Percentiles rank a stretch among this genome's conserved stretches.
Conservation (phyloP, 2,113 vertebrate species). For the Odocoileus virginianus region DNA sequence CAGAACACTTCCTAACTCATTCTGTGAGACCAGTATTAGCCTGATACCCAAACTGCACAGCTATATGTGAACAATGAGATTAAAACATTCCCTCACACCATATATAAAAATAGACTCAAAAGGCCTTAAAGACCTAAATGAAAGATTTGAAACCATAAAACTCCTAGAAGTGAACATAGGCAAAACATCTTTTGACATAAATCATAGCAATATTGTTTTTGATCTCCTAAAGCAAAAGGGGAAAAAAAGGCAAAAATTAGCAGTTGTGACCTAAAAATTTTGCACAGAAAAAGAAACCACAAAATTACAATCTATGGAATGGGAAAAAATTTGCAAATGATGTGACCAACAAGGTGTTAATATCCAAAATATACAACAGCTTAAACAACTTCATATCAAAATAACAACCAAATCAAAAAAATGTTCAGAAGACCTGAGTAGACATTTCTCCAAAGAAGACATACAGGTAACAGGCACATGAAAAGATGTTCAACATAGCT, state of each 20-base stretch:
- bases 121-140: not conserved
- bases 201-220: not conserved
- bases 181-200: not conserved
- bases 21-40: not conserved
- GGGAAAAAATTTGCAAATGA: not conserved
- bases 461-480: not conserved
- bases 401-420: not conserved
- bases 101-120: not conserved
- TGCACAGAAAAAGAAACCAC: not conserved
- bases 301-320: not conserved
- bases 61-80: not conserved
- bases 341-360: not conserved
- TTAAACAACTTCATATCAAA: not conserved
- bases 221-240: not conserved
- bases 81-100: not conserved
- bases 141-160: not conserved
- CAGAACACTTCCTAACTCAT: not conserved
- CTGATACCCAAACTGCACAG: not conserved
- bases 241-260: not conserved
- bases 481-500: not conserved
- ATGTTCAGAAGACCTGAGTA: not conserved
- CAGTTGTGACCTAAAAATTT: not conserved
- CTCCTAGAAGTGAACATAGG: not conserved
- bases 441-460: not conserved
- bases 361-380: not conserved